Conservation (phyloP, 2,888 invertebrate species). For the Dione juno region DNA sequence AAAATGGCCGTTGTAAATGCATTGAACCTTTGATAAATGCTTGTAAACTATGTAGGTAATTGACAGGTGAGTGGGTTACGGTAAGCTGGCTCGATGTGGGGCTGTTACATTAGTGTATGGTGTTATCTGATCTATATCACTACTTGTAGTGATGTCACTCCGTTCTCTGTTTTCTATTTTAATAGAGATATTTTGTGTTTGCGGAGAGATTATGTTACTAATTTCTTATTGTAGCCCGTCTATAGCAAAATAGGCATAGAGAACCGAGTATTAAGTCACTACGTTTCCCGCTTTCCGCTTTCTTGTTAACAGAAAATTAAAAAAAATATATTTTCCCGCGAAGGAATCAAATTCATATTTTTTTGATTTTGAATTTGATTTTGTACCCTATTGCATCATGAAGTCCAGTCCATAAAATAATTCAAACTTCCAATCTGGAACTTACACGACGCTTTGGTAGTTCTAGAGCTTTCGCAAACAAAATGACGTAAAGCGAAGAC, state of each 20-base stretch:
- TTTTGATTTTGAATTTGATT: no score
- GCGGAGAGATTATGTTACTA: no score
- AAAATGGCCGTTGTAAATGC: constrained; percentile 52
- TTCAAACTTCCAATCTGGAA: neutral
- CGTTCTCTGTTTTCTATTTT: neutral
- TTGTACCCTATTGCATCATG: no score
- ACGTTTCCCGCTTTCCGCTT: no score
- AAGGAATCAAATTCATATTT: no score
- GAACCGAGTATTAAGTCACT: no score
- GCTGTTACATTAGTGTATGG: constrained; percentile 21
- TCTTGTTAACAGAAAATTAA: no score
- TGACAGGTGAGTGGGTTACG: constrained; percentile 51
- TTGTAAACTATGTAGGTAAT: constrained; percentile 50
- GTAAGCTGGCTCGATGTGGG: constrained; percentile 24
- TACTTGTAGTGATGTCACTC: neutral
- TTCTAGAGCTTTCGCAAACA: neutral
- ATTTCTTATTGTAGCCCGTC: no score
- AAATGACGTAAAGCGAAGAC: constrained; percentile 26
- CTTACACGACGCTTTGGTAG: neutral
- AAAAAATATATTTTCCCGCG: no score
- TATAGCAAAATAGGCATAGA: no score
- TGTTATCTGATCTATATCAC: constrained; percentile 16
- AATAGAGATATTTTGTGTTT: no score
- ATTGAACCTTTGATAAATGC: constrained; percentile 49
- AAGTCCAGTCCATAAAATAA: no score